phyloP scores from a whole-genome alignment of 2,113 vertebrate species.

The Oenanthe oenanthe region DNA sequence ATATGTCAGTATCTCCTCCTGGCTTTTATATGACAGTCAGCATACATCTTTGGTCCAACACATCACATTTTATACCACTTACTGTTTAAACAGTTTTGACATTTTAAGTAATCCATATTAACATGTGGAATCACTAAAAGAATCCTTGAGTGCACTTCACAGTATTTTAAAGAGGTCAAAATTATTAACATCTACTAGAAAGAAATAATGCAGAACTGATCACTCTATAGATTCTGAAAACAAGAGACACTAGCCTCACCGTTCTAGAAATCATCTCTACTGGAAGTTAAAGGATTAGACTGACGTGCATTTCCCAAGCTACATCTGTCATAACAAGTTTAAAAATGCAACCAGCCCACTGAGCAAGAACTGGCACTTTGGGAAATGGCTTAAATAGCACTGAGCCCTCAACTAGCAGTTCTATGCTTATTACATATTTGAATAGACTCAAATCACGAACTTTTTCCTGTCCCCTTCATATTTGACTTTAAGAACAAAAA shows the following conservation, averaged over 20 bases:
- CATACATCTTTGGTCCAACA: not conserved
- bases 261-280: constrained; percentile 48
- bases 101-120: not conserved
- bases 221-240: not conserved
- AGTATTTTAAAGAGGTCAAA: not conserved
- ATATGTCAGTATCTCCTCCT: not conserved
- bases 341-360: constrained; percentile 71
- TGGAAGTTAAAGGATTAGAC: constrained; percentile 56
- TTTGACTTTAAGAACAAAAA: not conserved
- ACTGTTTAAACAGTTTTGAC: not conserved
- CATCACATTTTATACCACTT: not conserved
- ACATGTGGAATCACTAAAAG: not conserved
- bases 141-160: not conserved
- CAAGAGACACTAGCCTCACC: not conserved
- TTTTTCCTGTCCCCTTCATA: constrained; percentile 6
- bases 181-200: not conserved
- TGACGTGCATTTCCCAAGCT: constrained; percentile 67
- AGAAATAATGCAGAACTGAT: not conserved
- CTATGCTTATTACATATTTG: constrained; percentile 11
- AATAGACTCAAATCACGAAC: constrained; percentile 25
- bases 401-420: constrained; percentile 26
- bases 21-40: not conserved
- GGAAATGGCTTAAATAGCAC: constrained; percentile 67
- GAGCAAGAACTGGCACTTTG: constrained; percentile 67
- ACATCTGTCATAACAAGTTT: constrained; percentile 71